A percentile compares a stretch with the other conserved stretches of the same genome.
phyloP scores from a whole-genome alignment of 2,888 invertebrate genomes.

The Tupiocoris notatus region DNA sequence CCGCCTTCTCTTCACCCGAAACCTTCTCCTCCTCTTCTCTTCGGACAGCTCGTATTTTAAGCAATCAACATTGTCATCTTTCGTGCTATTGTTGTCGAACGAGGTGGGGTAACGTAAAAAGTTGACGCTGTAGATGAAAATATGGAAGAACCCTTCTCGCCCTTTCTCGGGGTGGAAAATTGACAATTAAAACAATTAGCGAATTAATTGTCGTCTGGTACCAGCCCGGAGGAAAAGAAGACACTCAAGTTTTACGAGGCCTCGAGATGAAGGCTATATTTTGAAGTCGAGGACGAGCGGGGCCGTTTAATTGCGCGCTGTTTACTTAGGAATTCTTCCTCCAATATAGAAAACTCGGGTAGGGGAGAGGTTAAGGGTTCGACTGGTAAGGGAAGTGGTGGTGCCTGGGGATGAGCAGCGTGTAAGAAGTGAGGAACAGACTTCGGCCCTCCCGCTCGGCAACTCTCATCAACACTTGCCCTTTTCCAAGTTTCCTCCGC shows the following conservation, averaged over 20 bases:
- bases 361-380: not conserved
- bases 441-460: not conserved
- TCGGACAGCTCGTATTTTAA: too few species aligned
- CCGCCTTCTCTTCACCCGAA: too few species aligned
- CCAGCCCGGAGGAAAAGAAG: not conserved
- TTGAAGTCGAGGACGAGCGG: not conserved
- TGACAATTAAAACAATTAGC: constrained; percentile 40
- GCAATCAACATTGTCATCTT: not conserved
- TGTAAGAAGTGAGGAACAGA: not conserved
- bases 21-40: too few species aligned
- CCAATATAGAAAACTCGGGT: constrained; percentile 11
- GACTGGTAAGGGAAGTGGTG: not conserved
- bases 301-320: constrained; percentile 35
- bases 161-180: constrained; percentile 11
- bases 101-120: not conserved
- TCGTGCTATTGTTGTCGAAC: not conserved
- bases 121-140: not conserved
- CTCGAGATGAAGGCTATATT: not conserved
- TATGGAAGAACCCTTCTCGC: not conserved
- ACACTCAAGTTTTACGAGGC: not conserved
- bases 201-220: constrained; percentile 37
- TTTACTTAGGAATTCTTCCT: constrained; percentile 36
- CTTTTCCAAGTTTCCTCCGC: not conserved
- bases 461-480: not conserved
- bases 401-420: not conserved